Conservation (phyloP, 2,888 invertebrate species). For the Lycaena phlaeas region DNA sequence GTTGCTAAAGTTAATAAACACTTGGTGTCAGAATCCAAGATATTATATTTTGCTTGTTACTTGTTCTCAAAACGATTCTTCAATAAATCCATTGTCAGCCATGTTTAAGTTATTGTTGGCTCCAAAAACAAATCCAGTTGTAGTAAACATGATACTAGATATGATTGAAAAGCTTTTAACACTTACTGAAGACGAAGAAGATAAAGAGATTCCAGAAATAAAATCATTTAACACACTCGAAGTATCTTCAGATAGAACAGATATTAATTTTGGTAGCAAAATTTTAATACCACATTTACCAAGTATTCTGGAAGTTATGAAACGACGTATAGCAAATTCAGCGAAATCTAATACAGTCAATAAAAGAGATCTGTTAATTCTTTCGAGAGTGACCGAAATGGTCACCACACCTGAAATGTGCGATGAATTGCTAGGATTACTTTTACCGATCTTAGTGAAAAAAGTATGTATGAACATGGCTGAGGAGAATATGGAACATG, state of each 20-base stretch:
- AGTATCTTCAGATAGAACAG: conserved; percentile 25
- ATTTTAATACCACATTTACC: conserved; percentile 83
- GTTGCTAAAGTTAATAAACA: conserved; percentile 82
- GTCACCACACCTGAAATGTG: conserved; percentile 79
- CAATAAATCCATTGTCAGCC: conserved; percentile 75
- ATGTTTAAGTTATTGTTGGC: conserved; percentile 81
- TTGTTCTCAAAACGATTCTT: conserved; percentile 48
- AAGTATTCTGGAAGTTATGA: conserved; percentile 79
- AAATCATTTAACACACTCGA: conserved; percentile 47
- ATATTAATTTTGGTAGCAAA: conserved; percentile 80
- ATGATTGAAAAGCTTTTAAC: conserved; percentile 83
- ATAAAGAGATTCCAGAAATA: conserved; percentile 46
- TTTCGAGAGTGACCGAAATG: conserved; percentile 83
- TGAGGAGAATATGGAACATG: conserved; percentile 79
- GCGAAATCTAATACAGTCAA: conserved; percentile 74
- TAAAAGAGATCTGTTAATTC: conserved; percentile 79
- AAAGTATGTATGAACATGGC: conserved; percentile 74
- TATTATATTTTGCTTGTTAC: conserved; percentile 82
- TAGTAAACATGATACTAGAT: conserved; percentile 79
- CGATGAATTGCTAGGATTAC: conserved; percentile 77
- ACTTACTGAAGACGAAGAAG: conserved; percentile 73
- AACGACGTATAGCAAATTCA: conserved; percentile 75
- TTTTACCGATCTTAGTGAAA: conserved; percentile 80
- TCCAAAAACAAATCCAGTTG: conserved; percentile 77
- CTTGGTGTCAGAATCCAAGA: conserved; percentile 87